Base-by-base conservation (phyloP, 1,140 invertebrate species). In the Gonatopus flavifemur region DNA sequence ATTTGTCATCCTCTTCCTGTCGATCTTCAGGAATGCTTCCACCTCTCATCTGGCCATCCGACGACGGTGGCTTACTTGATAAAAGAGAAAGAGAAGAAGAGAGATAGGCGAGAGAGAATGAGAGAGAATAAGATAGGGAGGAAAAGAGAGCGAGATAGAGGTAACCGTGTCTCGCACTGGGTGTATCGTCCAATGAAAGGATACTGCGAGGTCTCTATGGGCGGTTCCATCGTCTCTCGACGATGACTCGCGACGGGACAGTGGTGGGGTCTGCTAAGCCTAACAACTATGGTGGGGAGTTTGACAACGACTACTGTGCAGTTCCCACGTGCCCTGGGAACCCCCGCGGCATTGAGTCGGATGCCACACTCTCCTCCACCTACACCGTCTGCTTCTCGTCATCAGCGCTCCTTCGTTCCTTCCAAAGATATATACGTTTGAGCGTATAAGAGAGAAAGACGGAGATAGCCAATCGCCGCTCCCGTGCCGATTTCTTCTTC, bases 311-410 rank as follows among this genome's bases (percentile, higher is more conserved):
- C 76, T 78, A 77, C 76, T 77, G 76, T 78, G 72, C 76, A 77
- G 76, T 78, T 78, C 76, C 76, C 76, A 78, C 76, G 74, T 78
- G 76, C 68, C 74, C 74, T 78, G 76, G 74, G 76, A 78, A 77
- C 76, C 76, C 76, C 76, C 74, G 72, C 74, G 76, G 76, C 76
- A 68, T 63, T 72, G 61, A 62, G 63, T 62, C 66, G 63, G 71
- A 70, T 71, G 67, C 72, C 70, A 68, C 68, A 67, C 64, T 57
- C 47, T 45, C 51, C 45, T 49, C 58, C 51, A 55, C 55, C 50
- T 42, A 51, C 50, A 57, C 54, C 32, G 39, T 51, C 54, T 37
- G 18, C 42, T 31, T 56, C 33, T 47, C 47, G 43, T 56, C 52
- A 42, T 55, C 57, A 58, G 50, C 55, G 45, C 25, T 3, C 28